Conservation (phyloP, 1,140 invertebrate species). For the Anagrus nilaparvatae region DNA sequence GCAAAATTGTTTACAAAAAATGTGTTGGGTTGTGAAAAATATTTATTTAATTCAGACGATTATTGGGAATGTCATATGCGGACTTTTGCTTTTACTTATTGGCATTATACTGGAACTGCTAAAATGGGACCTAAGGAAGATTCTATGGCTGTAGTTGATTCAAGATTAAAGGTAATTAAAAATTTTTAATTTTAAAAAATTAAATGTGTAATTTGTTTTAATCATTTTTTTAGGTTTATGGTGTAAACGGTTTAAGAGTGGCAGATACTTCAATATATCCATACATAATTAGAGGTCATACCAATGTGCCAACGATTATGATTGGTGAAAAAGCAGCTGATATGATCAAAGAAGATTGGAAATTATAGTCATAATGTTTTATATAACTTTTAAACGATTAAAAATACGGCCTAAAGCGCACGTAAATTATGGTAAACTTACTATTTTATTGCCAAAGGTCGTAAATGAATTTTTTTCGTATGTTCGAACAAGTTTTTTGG, state of each 20-base stretch:
- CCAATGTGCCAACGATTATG: neutral
- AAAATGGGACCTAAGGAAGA: conserved; percentile 46
- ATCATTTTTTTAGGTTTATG: no score
- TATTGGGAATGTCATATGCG: conserved; percentile 45
- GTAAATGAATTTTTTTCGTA: no score
- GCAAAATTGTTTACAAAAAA: conserved; percentile 14
- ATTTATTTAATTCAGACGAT: conserved; percentile 27
- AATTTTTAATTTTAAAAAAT: no score
- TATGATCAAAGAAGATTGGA: neutral
- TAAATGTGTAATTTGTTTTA: no score
- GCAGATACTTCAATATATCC: no score
- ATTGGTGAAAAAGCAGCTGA: neutral
- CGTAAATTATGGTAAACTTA: no score
- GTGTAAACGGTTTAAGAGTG: no score
- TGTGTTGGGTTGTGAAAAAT: conserved; percentile 21
- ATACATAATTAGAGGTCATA: neutral
- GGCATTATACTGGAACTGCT: conserved; percentile 38
- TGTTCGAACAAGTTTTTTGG: no score
- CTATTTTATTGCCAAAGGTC: no score
- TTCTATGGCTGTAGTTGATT: conserved; percentile 58
- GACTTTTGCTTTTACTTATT: conserved; percentile 38
- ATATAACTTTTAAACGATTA: no score
- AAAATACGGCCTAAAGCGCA: no score
- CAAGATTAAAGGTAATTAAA: conserved; percentile 47
- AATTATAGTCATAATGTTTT: neutral